A percentile compares a stretch with the other conserved stretches of the same genome.
Evolutionary conservation across 1,140 invertebrate genomes (phyloP).

Genomic region (Holcopasites calliopsidis): DNA sequence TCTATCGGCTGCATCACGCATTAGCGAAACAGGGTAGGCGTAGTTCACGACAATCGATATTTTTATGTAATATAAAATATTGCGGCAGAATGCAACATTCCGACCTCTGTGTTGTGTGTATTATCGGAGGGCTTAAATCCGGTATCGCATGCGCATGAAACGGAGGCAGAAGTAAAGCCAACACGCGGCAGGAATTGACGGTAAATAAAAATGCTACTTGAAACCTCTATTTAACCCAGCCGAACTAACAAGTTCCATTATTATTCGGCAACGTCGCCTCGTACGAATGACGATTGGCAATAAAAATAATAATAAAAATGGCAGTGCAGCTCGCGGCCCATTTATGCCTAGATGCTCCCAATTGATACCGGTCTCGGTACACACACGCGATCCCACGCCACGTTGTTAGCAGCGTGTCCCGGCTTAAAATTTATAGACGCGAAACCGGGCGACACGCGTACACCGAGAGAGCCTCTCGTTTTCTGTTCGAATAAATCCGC

Average conservation of each 20-base stretch:
- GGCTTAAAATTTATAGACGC: neutral
- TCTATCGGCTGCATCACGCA: constrained; percentile 38
- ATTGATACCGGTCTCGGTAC: constrained; percentile 14
- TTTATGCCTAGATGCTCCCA: constrained; percentile 11
- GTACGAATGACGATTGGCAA: constrained; percentile 12
- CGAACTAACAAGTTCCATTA: too few species aligned
- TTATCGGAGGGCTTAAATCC: constrained; percentile 13
- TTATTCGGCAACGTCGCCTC: too few species aligned
- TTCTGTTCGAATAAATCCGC: neutral
- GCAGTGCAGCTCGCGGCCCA: neutral
- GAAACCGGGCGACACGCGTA: neutral
- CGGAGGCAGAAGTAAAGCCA: neutral
- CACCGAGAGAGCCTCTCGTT: neutral
- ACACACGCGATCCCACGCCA: constrained; percentile 18
- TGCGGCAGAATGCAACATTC: neutral
- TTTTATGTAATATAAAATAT: constrained; percentile 5
- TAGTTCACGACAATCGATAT: constrained; percentile 11
- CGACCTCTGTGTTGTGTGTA: neutral
- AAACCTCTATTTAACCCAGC: neutral
- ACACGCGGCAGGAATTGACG: neutral
- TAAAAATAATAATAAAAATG: constrained; percentile 34
- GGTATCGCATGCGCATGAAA: neutral
- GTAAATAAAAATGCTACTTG: neutral
- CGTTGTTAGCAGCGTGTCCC: neutral
- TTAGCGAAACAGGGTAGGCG: too few species aligned